These are phyloP conservation scores for Aquatica leii DNA, from an alignment of 2,888 invertebrate genomes.

Conservation along the genomic window DNA sequence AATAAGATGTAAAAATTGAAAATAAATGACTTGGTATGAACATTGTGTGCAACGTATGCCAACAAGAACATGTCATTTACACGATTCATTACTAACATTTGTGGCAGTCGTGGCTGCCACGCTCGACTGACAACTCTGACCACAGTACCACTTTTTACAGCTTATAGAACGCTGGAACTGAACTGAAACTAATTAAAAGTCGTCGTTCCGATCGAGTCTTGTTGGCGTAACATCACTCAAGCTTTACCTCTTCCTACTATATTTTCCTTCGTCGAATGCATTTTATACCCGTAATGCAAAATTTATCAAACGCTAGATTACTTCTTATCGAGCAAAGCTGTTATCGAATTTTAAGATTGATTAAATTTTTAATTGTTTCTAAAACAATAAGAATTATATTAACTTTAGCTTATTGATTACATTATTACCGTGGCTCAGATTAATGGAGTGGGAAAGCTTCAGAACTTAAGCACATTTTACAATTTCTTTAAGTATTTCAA, in stretches of 20 bases:
- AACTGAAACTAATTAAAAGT: conserved; percentile 61
- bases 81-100: conserved; percentile 56
- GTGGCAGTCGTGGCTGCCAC: conserved; percentile 52
- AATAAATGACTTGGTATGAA: conserved; percentile 34
- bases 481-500: too few species aligned
- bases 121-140: conserved; percentile 57
- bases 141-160: conserved; percentile 50
- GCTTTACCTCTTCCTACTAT: conserved; percentile 32
- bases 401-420: too few species aligned
- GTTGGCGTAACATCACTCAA: conserved; percentile 56
- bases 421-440: too few species aligned
- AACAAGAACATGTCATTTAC: conserved; percentile 54
- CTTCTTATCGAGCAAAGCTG: too few species aligned
- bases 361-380: too few species aligned
- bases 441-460: too few species aligned
- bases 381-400: too few species aligned
- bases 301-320: too few species aligned
- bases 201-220: conserved; percentile 56
- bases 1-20: conserved; percentile 38
- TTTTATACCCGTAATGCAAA: conserved; percentile 6
- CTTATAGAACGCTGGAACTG: conserved; percentile 57
- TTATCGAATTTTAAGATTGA: too few species aligned
- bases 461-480: too few species aligned
- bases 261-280: conserved; percentile 24
- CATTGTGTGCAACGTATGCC: conserved; percentile 37